Evolutionary conservation across 2,888 invertebrate genomes (phyloP), one percentile per base, ranked within the genome.

Genomic region (Caenorhabditis sp.): DNA sequence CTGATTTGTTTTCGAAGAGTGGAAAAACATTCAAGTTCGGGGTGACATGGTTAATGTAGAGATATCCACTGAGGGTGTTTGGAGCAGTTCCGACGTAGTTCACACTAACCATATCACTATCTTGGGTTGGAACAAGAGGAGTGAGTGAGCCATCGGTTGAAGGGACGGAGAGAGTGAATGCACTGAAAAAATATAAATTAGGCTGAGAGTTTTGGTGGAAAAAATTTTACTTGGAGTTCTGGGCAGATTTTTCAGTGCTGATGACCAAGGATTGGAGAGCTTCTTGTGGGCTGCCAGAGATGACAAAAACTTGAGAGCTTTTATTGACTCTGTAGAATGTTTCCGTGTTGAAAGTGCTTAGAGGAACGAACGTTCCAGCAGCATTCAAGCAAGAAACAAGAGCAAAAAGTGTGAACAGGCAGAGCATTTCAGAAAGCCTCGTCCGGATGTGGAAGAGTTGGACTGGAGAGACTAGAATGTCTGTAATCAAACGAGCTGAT

Each of bases 11-110:
- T 14, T 69, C 69, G 14, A 12, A 16, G 5, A 77, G 35, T 35
- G 77, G 77, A 63, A 63, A 77, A 35, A 77, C 77, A 47, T 70
- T 69, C 44, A 77, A 69, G 28, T 63, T 61, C 19, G 44, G 59
- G 14, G 77, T 77, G 28, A 31, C 31, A 1, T 22, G 24, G 16
- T 49, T 41, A 35, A 54, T 77, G 35, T 77, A 77, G 26, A 77
- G 61, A 5, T 16, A 77, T 70, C 77, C 77, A 28, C n/a, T 38
- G 6, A 41, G 49, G 8, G 19, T 19, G n/a, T 49, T 61, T 10
- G 41, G 24, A 22, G 54, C 26, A n/a, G n/a, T 16, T 26, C 77
- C 77, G 6, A 19, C 31, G 44, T 22, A 63, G 28, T 10, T 10
- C 38, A 77, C 28, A 28, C 44, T 54, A 19, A 77, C n/a, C 6